These are phyloP conservation scores for Malthinus flaveolus DNA, from an alignment of 2,888 invertebrate species.

Conservation along the genomic window DNA sequence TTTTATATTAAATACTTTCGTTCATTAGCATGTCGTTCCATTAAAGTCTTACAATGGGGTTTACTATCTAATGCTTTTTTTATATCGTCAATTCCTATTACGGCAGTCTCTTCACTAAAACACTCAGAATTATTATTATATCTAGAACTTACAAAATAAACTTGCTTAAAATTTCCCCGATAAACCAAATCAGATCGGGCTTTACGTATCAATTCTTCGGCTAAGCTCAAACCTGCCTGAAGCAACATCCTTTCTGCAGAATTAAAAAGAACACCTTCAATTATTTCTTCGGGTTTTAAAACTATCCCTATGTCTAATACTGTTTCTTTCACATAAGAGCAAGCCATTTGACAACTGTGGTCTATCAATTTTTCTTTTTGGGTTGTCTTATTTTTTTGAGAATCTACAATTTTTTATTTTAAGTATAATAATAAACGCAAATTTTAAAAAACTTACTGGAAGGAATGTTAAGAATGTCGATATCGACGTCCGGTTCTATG, in stretches of 20 bases:
- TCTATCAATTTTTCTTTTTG: conserved; percentile 36
- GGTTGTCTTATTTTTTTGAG: neutral
- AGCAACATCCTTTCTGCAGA: conserved; percentile 57
- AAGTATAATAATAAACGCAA: too few species aligned
- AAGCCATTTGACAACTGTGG: conserved; percentile 42
- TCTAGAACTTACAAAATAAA: neutral
- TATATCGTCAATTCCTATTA: conserved; percentile 31
- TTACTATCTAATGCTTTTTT: conserved; percentile 30
- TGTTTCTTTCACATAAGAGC: conserved; percentile 53
- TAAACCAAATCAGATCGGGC: conserved; percentile 42
- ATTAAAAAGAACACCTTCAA: conserved; percentile 53
- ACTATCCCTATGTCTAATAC: conserved; percentile 55
- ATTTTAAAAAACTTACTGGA: neutral
- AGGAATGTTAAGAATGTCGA: conserved; percentile 1
- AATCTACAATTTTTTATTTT: neutral
- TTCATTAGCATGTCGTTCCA: conserved; percentile 7
- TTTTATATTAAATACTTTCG: neutral
- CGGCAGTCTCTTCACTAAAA: conserved; percentile 19
- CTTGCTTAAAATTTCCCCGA: conserved; percentile 37
- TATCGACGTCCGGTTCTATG: neutral
- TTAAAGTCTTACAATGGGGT: conserved; percentile 33
- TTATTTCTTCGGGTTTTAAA: conserved; percentile 55
- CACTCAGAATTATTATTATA: neutral
- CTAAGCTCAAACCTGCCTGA: conserved; percentile 58
- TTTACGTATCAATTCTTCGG: conserved; percentile 55